Base-by-base conservation (phyloP, 2,888 invertebrate species). In the Drosophila putrida region DNA sequence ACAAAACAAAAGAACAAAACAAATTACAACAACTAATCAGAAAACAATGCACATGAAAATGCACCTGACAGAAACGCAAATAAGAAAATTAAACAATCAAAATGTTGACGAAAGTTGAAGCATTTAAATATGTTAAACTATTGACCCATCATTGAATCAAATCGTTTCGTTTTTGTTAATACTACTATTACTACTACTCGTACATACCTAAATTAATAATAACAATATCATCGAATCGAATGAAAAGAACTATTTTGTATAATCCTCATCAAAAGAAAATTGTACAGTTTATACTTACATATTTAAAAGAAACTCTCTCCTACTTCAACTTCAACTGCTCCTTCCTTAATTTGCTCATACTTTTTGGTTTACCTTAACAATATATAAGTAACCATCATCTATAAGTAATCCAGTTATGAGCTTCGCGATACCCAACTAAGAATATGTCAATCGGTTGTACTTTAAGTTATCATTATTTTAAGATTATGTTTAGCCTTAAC, bases 161-260 rank as follows among this genome's bases (percentile, higher is more conserved):
- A 71, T 35, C 66, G 79, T 79, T 79, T 73, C 77, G 68, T 70
- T 77, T 78, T 63, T 75, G 75, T 78, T 75, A 66, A 74, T 65
- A 71, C 31, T 27, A 41, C 35, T 15, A 41, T 20, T 50, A 33
- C 44, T 11, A 51, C 27, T 36, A 61, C 35, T 75, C 72, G 57
- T 77, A 77, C 57, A 67, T 59, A 68, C 44, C n/a, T 69, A 68
- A 60, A 77, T 50, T 62, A 58, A 43, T 50, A 63, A 63, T 54
- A 71, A 75, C 39, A 78, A 61, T 73, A 46, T 44, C 75, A 74
- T 73, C 78, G 62, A 74, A 62, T 60, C 54, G 43, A 76, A 65
- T 60, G 49, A 60, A 78, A 46, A 43, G 49, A 50, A 64, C 15
- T 67, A 63, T 55, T 41, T 43, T 27, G 47, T 55, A 49, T 47